These are phyloP conservation scores for Linnaemya tessellans DNA, from an alignment of 2,888 invertebrate species.

Conservation along the genomic window DNA sequence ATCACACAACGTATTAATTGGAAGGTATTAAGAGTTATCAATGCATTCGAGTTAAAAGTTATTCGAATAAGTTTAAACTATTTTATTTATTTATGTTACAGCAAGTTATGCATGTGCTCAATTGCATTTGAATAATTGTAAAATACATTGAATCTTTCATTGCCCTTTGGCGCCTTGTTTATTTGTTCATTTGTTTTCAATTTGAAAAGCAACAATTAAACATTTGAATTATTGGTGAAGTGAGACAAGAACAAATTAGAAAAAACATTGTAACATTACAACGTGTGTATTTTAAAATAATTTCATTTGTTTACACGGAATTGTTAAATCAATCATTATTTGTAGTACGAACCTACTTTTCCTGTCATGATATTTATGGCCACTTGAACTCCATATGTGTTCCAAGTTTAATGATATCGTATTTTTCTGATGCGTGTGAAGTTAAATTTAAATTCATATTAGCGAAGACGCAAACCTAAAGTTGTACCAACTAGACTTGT, in stretches of 20 bases:
- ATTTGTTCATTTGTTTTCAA: neutral
- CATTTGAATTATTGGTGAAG: constrained; percentile 10
- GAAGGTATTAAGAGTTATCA: too few species aligned
- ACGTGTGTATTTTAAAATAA: neutral
- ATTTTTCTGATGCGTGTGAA: too few species aligned
- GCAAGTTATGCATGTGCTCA: neutral
- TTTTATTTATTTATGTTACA: too few species aligned
- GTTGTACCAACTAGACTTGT: too few species aligned
- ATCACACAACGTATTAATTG: neutral
- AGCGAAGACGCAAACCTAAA: too few species aligned
- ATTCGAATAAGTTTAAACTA: too few species aligned
- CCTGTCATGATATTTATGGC: too few species aligned
- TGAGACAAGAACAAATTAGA: neutral
- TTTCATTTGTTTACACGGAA: neutral
- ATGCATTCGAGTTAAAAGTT: too few species aligned
- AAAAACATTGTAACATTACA: neutral
- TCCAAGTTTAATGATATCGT: too few species aligned
- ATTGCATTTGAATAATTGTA: neutral
- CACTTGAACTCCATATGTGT: too few species aligned
- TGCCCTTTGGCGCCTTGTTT: constrained; percentile 23
- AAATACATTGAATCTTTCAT: constrained; percentile 15
- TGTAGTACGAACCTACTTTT: too few species aligned
- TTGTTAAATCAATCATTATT: neutral
- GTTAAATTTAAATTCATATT: too few species aligned
- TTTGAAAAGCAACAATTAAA: constrained; percentile 14